Conservation (phyloP, 2,797 vertebrate species). For the Cyprinodon diabolis region DNA sequence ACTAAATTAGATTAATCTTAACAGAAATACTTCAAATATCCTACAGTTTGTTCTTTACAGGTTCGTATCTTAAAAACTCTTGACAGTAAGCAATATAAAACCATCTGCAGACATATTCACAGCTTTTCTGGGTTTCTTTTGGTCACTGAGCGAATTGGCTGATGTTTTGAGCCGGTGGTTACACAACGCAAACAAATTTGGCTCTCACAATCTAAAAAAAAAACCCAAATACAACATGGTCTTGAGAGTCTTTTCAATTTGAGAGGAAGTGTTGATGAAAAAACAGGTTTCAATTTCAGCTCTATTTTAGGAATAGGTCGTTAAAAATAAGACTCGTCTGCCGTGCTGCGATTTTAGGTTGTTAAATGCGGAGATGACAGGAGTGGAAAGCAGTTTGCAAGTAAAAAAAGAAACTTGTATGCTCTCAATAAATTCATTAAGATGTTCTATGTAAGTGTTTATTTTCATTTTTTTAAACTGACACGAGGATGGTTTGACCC, state of each 20-base stretch:
- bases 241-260: not conserved
- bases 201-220: not conserved
- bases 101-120: not conserved
- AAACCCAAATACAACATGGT: not conserved
- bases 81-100: not conserved
- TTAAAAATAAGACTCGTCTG: not conserved
- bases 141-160: not conserved
- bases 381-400: not conserved
- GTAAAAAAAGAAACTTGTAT: not conserved
- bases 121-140: not conserved
- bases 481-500: too few species aligned
- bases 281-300: not conserved
- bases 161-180: not conserved
- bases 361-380: not conserved
- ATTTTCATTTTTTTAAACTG: not conserved
- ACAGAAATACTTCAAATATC: not conserved
- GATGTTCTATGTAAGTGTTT: not conserved
- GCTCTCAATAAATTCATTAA: not conserved
- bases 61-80: not conserved
- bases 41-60: not conserved
- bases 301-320: not conserved
- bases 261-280: not conserved
- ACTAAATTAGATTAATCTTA: not conserved
- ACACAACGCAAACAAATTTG: not conserved
- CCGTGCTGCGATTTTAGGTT: not conserved